phyloP scores from a whole-genome alignment of 2,888 invertebrate genomes.

The Epirrhoe alternata region DNA sequence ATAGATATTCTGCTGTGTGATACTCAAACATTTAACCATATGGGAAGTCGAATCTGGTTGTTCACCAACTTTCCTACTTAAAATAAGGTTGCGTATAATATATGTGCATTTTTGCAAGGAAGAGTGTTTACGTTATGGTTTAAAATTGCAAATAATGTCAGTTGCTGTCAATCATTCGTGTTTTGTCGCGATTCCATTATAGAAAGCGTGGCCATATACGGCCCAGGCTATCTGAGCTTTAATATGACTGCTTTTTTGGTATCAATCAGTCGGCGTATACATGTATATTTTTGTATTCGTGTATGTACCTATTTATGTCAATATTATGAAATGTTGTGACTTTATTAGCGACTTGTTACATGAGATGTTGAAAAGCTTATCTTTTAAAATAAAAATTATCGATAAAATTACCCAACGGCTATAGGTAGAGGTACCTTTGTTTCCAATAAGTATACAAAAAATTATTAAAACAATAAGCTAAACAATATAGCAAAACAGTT shows the following conservation, averaged over 20 bases:
- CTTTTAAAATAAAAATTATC: not conserved
- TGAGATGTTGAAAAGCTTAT: not conserved
- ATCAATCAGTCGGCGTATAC: conserved; percentile 39
- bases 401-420: not conserved
- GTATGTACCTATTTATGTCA: conserved; percentile 43
- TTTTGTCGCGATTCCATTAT: conserved; percentile 65
- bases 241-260: conserved; percentile 52
- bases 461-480: too few relatives aligned
- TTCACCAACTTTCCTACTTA: conserved; percentile 44
- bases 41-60: conserved; percentile 11
- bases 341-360: conserved; percentile 27
- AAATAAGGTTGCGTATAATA: conserved; percentile 49
- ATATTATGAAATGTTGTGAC: conserved; percentile 36
- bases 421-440: too few relatives aligned
- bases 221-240: conserved; percentile 48
- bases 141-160: conserved; percentile 61
- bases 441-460: too few relatives aligned
- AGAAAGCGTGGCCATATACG: conserved; percentile 70
- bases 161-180: conserved; percentile 74
- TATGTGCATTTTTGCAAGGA: conserved; percentile 57
- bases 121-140: conserved; percentile 63
- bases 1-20: conserved; percentile 4
- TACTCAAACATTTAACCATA: conserved; percentile 1
- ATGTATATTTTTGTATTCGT: conserved; percentile 40
- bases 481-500: too few relatives aligned